A percentile compares a stretch with the other conserved stretches of the same genome.
phyloP scores from a whole-genome alignment of 2,797 vertebrate species.

The Mionectes olivaceus region DNA sequence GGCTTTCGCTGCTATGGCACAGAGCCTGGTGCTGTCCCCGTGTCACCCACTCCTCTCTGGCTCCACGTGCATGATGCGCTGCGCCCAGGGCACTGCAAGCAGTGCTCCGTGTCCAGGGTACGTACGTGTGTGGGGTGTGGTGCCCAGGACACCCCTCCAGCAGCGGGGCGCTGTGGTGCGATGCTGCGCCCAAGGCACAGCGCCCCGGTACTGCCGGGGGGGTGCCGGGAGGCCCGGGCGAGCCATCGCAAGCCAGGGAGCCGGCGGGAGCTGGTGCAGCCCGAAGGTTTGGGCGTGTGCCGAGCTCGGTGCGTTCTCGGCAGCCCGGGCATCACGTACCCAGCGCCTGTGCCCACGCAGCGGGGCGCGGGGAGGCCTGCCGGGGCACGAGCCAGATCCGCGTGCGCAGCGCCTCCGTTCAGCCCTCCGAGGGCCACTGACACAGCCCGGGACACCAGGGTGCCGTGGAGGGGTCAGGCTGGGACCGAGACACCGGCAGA shows the following conservation, averaged over 20 bases:
- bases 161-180: accelerated
- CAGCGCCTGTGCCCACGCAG: conserved; percentile 41
- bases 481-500: neutral
- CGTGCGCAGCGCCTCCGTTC: accelerated
- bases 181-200: neutral
- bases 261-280: neutral
- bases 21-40: neutral
- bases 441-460: accelerated
- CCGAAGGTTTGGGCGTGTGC: conserved; percentile 52
- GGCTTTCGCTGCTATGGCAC: accelerated
- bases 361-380: conserved; percentile 51
- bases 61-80: accelerated
- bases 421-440: neutral
- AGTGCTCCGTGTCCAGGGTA: neutral
- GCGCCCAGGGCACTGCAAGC: neutral
- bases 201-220: accelerated
- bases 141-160: neutral
- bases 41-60: accelerated
- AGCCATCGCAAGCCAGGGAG: conserved; percentile 50
- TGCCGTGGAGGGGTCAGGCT: neutral
- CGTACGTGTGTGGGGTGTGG: accelerated
- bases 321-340: conserved; percentile 46
- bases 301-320: conserved; percentile 31
- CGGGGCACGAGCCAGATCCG: conserved; percentile 11
- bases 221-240: conserved; percentile 27